phyloP scores from a whole-genome alignment of 2,113 vertebrate species.

The Misgurnus mizolepis region DNA sequence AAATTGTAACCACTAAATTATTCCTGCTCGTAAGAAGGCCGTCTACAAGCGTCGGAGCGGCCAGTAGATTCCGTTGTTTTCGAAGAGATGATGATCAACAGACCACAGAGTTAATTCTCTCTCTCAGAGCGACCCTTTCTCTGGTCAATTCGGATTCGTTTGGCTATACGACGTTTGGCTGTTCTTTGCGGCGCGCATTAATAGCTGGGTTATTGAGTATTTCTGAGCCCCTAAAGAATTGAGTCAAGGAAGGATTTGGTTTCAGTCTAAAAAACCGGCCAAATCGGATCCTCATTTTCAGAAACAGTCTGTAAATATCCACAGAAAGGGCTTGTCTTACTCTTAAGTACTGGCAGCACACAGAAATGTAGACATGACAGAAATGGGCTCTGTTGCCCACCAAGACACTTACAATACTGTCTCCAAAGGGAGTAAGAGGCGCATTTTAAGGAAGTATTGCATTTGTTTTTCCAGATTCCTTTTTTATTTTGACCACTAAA shows the following conservation, averaged over 20 bases:
- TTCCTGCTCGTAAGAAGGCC: conserved; percentile 64
- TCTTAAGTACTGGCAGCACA: not conserved
- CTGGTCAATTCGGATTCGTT: conserved; percentile 63
- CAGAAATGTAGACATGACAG: not conserved
- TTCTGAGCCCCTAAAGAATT: conserved; percentile 60
- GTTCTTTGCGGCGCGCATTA: conserved; percentile 66
- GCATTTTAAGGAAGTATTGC: too few species aligned
- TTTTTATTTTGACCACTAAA: not conserved
- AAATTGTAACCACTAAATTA: conserved; percentile 71
- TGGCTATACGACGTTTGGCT: conserved; percentile 63
- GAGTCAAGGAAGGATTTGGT: conserved; percentile 61
- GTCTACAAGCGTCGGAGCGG: conserved; percentile 60
- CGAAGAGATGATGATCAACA: not conserved
- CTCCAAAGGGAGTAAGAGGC: too few species aligned
- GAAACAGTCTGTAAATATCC: conserved; percentile 49
- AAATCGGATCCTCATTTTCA: conserved; percentile 51
- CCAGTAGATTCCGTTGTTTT: conserved; percentile 57
- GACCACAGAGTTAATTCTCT: conserved; percentile 64
- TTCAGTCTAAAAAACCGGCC: conserved; percentile 50
- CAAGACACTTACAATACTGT: too few species aligned
- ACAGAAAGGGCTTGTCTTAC: conserved; percentile 13
- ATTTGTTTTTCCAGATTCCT: too few species aligned
- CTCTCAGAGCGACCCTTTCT: conserved; percentile 64
- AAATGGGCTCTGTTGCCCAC: not conserved
- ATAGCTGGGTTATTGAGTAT: conserved; percentile 68